These are phyloP conservation scores for Phacellophora camtschatica DNA, from an alignment of 30 jellyfish, hydroid and myxozoan genomes.

Conservation along the genomic window DNA sequence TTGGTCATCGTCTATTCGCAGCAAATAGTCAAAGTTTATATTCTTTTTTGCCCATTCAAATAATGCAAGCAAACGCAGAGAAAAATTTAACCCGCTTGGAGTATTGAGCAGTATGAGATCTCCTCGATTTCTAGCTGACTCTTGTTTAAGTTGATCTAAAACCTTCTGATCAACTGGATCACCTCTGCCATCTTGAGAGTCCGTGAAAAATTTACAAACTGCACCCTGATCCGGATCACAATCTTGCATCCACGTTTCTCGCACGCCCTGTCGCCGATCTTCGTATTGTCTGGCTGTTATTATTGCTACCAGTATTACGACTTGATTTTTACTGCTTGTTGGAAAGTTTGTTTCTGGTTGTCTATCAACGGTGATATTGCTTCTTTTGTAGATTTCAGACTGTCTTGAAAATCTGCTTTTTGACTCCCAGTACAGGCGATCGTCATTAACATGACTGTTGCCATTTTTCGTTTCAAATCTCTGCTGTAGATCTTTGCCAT, in stretches of 20 bases:
- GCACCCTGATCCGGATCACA: slow-evolving; percentile 41
- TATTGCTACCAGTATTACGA: slow-evolving; percentile 63
- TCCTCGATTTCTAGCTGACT: slow-evolving; percentile 44
- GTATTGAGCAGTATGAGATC: slow-evolving; percentile 67
- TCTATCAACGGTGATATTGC: too few species aligned
- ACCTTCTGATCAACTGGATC: slow-evolving; percentile 35
- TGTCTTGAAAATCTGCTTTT: too few species aligned
- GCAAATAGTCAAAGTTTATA: slow-evolving; percentile 45
- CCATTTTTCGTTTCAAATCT: background rate
- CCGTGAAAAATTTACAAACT: slow-evolving; percentile 79
- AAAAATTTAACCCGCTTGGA: slow-evolving; percentile 72
- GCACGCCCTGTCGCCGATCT: slow-evolving; percentile 63
- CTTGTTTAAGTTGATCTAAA: slow-evolving; percentile 21
- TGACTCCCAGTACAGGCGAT: too few species aligned
- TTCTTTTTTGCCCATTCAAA: slow-evolving; percentile 75
- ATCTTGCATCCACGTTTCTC: slow-evolving; percentile 84
- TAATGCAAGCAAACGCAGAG: slow-evolving; percentile 71
- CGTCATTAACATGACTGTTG: background rate
- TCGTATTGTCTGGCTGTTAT: slow-evolving; percentile 45
- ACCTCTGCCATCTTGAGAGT: slow-evolving; percentile 51
- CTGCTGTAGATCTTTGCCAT: background rate
- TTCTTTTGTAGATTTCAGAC: too few species aligned
- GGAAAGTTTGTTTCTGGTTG: too few species aligned
- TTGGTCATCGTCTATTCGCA: slow-evolving; percentile 83
- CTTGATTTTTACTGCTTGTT: slow-evolving; percentile 14